Base-by-base conservation (phyloP, 2,888 invertebrate species). In the Apotomis betuletana region DNA sequence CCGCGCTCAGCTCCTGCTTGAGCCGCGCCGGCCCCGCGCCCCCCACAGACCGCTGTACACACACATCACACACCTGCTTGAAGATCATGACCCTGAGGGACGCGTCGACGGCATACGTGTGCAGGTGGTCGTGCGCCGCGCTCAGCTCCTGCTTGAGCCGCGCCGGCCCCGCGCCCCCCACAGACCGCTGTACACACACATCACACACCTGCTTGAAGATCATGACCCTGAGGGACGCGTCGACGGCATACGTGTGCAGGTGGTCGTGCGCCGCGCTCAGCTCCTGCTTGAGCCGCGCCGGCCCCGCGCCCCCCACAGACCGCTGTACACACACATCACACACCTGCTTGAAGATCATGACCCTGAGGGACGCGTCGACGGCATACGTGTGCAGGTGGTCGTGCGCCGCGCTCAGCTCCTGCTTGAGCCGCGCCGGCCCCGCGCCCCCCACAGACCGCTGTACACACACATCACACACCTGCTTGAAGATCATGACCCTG, bases 141-240 rank as follows among this genome's bases (percentile, higher is more conserved):
- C 95, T 95, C 49, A 97, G 90, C 82, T 97, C 96, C 77, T 95
- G 95, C 73, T 97, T 94, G 15, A 98, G 94, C 91, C 95, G 79
- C 95, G 95, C 75, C 94, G 95, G 82, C 94, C 96, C 89, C 0
- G 82, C 79, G 74, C 82, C 70, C 71, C n/a, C n/a, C n/a, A n/a
- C n/a, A n/a, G n/a, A n/a, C n/a, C n/a, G n/a, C n/a, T n/a, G n/a
- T n/a, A n/a, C n/a, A n/a, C n/a, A n/a, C n/a, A n/a, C n/a, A n/a
- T n/a, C n/a, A n/a, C n/a, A n/a, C 9, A 8, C 95, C 94, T 98
- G 98, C 82, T 96, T 96, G 87, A 98, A 98, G 67, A 98, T 95
- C 88, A 97, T 97, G 51, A 96, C 95, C 27, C 96, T 94, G 5
- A 98, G 94, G 79, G 97, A 96, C 0, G 96, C 94, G 84, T 98